Conservation (phyloP, 2,888 invertebrate species). For the Cryptosula pallasiana region DNA sequence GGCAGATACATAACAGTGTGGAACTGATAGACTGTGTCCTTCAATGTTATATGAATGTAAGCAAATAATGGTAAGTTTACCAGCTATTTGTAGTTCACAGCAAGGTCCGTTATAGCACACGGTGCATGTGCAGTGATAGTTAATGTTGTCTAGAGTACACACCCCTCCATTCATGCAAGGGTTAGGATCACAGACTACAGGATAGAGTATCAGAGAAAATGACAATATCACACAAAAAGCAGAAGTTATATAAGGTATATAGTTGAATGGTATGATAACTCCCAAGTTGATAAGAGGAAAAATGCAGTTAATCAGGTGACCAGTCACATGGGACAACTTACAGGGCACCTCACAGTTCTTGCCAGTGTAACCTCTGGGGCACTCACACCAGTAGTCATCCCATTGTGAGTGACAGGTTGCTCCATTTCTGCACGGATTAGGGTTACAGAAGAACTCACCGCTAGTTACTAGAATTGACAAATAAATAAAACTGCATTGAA, state of each 20-base stretch:
- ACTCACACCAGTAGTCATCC: conserved; percentile 22
- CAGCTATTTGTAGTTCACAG: neutral
- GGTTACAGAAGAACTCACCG: neutral
- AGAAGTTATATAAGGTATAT: too few relatives aligned
- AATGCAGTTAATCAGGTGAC: too few relatives aligned
- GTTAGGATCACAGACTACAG: conserved; percentile 20
- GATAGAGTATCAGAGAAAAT: too few relatives aligned
- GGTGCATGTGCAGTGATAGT: conserved; percentile 18
- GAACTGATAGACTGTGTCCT: too few relatives aligned
- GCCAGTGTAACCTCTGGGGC: conserved; percentile 7
- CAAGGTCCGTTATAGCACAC: conserved; percentile 16
- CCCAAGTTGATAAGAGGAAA: too few relatives aligned
- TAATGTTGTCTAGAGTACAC: conserved; percentile 15
- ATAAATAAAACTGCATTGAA: too few relatives aligned
- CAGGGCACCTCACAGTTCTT: conserved; percentile 14
- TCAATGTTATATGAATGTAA: too few relatives aligned
- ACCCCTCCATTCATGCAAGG: conserved; percentile 19
- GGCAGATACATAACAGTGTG: too few relatives aligned
- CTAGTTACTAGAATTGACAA: neutral
- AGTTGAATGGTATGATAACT: too few relatives aligned
- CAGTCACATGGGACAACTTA: neutral
- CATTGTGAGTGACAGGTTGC: conserved; percentile 12
- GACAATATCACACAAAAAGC: too few relatives aligned
- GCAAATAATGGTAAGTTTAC: too few relatives aligned
- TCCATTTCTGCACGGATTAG: conserved; percentile 18